These are phyloP conservation scores for Melinopterus prodromus DNA, from an alignment of 2,888 invertebrate genomes.

Conservation along the genomic window DNA sequence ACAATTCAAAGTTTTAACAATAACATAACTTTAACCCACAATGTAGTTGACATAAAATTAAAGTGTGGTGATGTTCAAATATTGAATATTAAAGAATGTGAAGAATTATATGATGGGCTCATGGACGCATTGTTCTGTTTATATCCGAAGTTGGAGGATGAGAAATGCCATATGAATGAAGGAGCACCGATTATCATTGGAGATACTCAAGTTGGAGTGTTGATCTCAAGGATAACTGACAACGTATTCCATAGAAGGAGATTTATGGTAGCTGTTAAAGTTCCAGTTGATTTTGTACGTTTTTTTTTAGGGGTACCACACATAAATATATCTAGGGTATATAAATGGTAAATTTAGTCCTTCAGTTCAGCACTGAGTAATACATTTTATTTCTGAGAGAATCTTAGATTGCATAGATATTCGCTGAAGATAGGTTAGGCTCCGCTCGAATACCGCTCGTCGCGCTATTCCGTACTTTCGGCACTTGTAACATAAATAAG, in stretches of 20 bases:
- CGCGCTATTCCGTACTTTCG: too few relatives aligned
- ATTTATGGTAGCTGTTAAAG: neutral
- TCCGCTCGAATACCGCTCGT: too few relatives aligned
- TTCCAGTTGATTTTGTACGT: neutral
- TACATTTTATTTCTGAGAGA: too few relatives aligned
- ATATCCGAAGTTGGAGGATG: neutral
- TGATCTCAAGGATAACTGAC: neutral
- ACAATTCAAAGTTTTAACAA: neutral
- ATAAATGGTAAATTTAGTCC: too few relatives aligned
- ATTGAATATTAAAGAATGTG: neutral
- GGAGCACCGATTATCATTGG: neutral
- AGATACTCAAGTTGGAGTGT: neutral
- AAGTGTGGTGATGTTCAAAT: neutral
- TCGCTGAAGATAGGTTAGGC: too few relatives aligned
- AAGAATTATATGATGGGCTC: neutral
- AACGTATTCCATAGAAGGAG: neutral
- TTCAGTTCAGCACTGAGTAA: too few relatives aligned
- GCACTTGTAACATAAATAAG: too few relatives aligned
- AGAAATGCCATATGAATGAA: neutral
- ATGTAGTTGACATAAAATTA: neutral
- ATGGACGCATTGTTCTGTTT: neutral
- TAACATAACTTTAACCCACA: neutral
- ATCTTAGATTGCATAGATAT: too few relatives aligned
- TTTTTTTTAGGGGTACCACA: neutral
- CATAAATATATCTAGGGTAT: too few relatives aligned